Evolutionary conservation across 30 jellyfish, hydroid and myxozoan species (phyloP).

Genomic region (Turritopsis rubra): DNA sequence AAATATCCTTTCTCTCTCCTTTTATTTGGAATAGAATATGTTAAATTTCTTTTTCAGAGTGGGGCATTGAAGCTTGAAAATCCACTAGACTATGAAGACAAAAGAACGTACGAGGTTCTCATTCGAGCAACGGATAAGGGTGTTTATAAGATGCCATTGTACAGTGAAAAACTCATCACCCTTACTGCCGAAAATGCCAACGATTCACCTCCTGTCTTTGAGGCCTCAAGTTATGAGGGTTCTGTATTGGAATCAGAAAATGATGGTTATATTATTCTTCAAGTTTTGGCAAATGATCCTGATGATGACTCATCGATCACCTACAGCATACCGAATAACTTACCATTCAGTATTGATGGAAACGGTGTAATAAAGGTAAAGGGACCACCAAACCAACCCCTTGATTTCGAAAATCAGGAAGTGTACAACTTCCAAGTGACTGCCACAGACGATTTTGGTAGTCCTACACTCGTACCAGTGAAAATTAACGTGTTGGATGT

Average conservation of each 20-base stretch:
- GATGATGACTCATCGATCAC: conserved; percentile 12
- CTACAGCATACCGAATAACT: neutral
- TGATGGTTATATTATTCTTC: conserved; percentile 41
- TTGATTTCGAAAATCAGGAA: neutral
- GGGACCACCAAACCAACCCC: neutral
- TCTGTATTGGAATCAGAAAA: conserved; percentile 37
- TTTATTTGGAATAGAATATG: too few relatives aligned
- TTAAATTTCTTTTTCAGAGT: neutral
- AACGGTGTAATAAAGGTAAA: conserved; percentile 1
- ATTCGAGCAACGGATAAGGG: conserved; percentile 18
- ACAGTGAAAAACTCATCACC: neutral
- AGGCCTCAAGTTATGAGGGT: neutral
- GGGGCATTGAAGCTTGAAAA: conserved; percentile 27
- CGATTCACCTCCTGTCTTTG: neutral
- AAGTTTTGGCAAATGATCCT: conserved; percentile 51
- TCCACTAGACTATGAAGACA: neutral
- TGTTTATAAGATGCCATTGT: conserved; percentile 26
- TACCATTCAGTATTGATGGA: conserved; percentile 11
- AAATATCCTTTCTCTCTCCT: too few relatives aligned
- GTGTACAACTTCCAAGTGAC: neutral
- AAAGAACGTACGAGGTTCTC: neutral
- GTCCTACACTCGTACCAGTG: conserved; percentile 18
- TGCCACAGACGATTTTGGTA: conserved; percentile 1
- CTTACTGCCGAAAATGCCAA: neutral
- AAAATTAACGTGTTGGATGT: conserved; percentile 42